A percentile compares a stretch with the other conserved stretches of the same genome.
Evolutionary conservation across 2,888 invertebrate genomes (phyloP).

Genomic region (Oscheius myriophilus): DNA sequence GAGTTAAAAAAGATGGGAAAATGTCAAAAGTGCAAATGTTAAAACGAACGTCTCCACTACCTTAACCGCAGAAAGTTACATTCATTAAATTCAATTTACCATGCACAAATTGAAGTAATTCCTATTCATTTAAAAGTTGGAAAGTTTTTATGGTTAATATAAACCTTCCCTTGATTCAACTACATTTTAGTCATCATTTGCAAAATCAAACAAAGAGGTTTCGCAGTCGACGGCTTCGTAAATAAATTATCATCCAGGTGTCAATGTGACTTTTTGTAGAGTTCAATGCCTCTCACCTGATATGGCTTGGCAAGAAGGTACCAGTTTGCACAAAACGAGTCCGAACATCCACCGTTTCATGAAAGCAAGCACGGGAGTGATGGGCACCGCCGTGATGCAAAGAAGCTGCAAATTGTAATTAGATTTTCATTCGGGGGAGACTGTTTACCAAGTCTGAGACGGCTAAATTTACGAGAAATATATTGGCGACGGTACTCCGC

Average conservation of each 20-base stretch:
- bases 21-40: too few species aligned
- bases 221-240: neutral
- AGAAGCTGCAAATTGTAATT: slow-evolving; percentile 76
- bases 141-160: too few species aligned
- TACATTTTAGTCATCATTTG: neutral
- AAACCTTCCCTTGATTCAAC: neutral
- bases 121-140: too few species aligned
- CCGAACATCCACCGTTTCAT: slow-evolving; percentile 92
- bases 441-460: slow-evolving; percentile 82
- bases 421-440: neutral
- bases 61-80: too few species aligned
- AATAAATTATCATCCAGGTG: neutral
- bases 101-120: too few species aligned
- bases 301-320: slow-evolving; percentile 87
- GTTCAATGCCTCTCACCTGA: slow-evolving; percentile 51
- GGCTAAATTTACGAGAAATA: slow-evolving; percentile 94
- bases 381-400: slow-evolving; percentile 92
- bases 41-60: too few species aligned
- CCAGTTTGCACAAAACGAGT: slow-evolving; percentile 86
- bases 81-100: too few species aligned
- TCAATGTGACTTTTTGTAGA: neutral
- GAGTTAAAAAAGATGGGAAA: too few species aligned
- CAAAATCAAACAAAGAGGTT: neutral
- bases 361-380: slow-evolving; percentile 93
- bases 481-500: slow-evolving; percentile 76